phyloP scores from a whole-genome alignment of 1,140 invertebrate genomes.

The Harpegnathos saltator region DNA sequence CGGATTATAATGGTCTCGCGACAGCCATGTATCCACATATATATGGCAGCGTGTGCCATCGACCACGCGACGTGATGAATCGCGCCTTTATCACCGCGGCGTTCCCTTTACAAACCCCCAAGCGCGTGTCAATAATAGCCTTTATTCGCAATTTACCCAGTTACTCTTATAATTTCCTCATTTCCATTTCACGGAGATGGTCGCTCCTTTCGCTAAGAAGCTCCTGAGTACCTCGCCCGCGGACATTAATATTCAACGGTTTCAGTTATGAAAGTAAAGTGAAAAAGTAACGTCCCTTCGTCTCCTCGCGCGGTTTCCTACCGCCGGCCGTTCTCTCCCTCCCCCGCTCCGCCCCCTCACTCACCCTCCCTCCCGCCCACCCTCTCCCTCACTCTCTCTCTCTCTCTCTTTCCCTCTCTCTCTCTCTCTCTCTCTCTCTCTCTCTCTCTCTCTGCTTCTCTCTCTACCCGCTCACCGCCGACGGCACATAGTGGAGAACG shows the following conservation, averaged over 20 bases:
- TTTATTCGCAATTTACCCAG: constrained; percentile 81
- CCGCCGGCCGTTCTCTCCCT: constrained; percentile 29
- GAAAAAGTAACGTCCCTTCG: constrained; percentile 82
- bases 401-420: not conserved
- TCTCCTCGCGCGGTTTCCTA: constrained; percentile 44
- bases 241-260: constrained; percentile 84
- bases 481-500: constrained; percentile 60
- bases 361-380: constrained; percentile 4
- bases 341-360: no score
- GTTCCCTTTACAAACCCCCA: constrained; percentile 38
- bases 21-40: constrained; percentile 10
- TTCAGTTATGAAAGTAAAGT: constrained; percentile 85
- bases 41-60: constrained; percentile 31
- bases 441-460: constrained; percentile 15
- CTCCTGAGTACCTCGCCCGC: constrained; percentile 74
- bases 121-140: constrained; percentile 78
- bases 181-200: constrained; percentile 80
- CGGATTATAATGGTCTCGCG: constrained; percentile 41
- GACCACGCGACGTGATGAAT: constrained; percentile 39
- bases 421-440: constrained; percentile 39
- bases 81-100: constrained; percentile 64
- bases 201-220: constrained; percentile 74
- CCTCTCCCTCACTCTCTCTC: no score
- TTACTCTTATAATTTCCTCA: constrained; percentile 83
- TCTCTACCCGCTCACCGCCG: constrained; percentile 33